phyloP scores from a whole-genome alignment of 1,140 invertebrate species.

The Lucilia sericata region DNA sequence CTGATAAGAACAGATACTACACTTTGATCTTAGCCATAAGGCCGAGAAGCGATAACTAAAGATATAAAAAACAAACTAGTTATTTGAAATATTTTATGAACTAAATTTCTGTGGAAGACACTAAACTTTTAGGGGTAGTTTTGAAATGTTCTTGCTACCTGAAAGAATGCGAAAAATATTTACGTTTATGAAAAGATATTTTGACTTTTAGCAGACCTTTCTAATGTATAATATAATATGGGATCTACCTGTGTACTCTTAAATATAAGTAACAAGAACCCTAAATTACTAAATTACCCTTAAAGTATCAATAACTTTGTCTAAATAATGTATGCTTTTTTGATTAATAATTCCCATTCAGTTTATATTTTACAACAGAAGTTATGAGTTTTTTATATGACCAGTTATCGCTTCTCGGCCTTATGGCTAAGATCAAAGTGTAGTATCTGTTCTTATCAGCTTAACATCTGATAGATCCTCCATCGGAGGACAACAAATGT shows the following conservation, averaged over 20 bases:
- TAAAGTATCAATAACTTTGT: no score
- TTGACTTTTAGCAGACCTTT: no score
- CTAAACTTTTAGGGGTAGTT: background rate
- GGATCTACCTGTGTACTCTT: no score
- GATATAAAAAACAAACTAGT: background rate
- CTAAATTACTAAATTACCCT: no score
- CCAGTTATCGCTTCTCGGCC: conserved; percentile 68
- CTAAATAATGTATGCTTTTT: no score
- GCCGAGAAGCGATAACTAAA: conserved; percentile 67
- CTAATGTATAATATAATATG: no score
- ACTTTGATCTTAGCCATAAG: conserved; percentile 71
- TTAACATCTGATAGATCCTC: conserved; percentile 76
- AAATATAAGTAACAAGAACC: no score
- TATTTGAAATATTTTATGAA: background rate
- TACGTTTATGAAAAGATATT: no score
- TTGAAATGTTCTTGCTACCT: no score
- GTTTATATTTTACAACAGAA: background rate
- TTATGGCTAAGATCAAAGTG: conserved; percentile 71
- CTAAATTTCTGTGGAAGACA: background rate
- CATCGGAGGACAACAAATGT: conserved; percentile 73
- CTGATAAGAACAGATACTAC: conserved; percentile 77
- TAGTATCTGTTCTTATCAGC: conserved; percentile 77
- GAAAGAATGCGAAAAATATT: no score
- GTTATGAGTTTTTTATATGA: background rate
- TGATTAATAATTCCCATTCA: background rate